Percentiles rank a stretch among this genome's conserved stretches.
Evolutionary conservation across 2,888 invertebrate genomes (phyloP).

Genomic region (Stenoptilia bipunctidactyla): DNA sequence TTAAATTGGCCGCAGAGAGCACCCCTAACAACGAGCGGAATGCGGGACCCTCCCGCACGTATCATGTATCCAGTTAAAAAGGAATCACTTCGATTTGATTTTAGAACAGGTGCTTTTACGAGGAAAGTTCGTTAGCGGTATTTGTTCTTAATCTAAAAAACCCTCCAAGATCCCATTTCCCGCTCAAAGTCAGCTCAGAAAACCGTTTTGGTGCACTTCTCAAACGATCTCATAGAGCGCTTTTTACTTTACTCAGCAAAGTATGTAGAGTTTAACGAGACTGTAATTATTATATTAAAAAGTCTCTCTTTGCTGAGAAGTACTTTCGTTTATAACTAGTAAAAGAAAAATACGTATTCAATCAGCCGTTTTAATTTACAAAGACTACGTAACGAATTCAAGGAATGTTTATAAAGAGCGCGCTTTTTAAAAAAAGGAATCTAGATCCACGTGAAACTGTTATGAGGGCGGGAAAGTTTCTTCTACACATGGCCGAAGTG

Average conservation of each 20-base stretch:
- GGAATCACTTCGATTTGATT: constrained; percentile 21
- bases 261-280: constrained; percentile 52
- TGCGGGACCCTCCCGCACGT: constrained; percentile 48
- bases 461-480: constrained; percentile 1
- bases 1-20: constrained; percentile 39
- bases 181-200: background rate
- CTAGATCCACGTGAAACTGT: constrained; percentile 10
- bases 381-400: background rate
- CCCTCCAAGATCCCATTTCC: background rate
- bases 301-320: background rate
- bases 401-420: background rate
- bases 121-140: background rate
- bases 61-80: constrained; percentile 48
- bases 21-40: constrained; percentile 38
- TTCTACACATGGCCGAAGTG: constrained; percentile 32
- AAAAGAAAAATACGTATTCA: background rate
- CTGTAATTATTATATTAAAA: constrained; percentile 24
- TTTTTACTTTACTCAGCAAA: constrained; percentile 46
- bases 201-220: constrained; percentile 1
- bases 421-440: background rate
- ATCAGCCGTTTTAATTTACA: constrained; percentile 1
- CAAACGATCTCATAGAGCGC: constrained; percentile 28
- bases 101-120: constrained; percentile 3
- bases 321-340: background rate
- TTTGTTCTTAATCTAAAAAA: constrained; percentile 1